Evolutionary conservation across 2,888 invertebrate species (phyloP).

Genomic region (Chaitophorus viminalis): DNA sequence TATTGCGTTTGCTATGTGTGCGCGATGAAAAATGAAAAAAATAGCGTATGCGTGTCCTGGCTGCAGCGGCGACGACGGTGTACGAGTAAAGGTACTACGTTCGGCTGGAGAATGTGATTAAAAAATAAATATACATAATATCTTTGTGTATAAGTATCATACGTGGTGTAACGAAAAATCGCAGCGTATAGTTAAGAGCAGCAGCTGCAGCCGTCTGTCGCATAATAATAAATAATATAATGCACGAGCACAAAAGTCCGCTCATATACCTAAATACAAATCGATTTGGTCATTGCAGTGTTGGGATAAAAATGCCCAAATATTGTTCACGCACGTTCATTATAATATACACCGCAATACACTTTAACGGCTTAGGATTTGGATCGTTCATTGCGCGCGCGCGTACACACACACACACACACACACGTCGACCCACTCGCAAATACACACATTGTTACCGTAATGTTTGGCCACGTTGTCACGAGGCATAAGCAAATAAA

Average conservation of each 20-base stretch:
- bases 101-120: neutral
- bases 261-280: neutral
- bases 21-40: too few relatives aligned
- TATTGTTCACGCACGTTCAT: neutral
- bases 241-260: neutral
- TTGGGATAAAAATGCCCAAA: neutral
- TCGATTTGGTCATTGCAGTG: constrained; percentile 19
- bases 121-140: neutral
- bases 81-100: too few relatives aligned
- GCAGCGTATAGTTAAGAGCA: neutral
- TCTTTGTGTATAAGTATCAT: neutral
- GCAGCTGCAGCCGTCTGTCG: neutral
- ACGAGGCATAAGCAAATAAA: constrained; percentile 43
- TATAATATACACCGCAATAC: neutral
- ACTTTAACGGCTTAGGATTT: neutral
- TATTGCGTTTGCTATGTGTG: neutral
- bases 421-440: neutral
- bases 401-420: neutral
- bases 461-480: neutral
- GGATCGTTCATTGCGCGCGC: constrained; percentile 3
- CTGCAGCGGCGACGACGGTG: neutral
- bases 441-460: neutral
- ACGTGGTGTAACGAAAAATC: neutral
- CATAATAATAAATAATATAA: neutral
- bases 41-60: too few relatives aligned